Base-by-base conservation (phyloP, 2,113 vertebrate species). In the Scomber scombrus region DNA sequence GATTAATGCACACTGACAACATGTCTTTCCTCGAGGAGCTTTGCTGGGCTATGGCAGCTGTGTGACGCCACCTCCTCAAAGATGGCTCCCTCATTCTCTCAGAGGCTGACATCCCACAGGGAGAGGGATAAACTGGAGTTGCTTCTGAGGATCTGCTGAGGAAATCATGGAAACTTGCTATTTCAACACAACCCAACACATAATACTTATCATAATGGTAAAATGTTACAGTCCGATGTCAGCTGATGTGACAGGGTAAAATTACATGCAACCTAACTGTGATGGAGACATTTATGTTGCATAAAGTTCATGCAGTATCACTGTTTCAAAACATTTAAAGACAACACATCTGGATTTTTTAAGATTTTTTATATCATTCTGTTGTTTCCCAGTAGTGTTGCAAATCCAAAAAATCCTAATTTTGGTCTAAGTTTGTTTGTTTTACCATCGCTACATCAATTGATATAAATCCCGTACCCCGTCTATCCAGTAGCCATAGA, bases 1-100 rank as follows among this genome's bases (percentile, higher is more conserved):
- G 93, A 94, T 93, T 92, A 94, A 95, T 93, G 93, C 75, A 58
- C 85, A 81, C 89, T 93, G 94, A 95, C 94, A 95, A 92, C 86
- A 81, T 85, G 88, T 93, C 90, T 93, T 90, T 94, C 93, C 93
- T 95, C 66, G 52, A 92, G 90, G 88, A 93, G 91, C 85, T 88
- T 86, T 87, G 86, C 90, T 66, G 75, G 88, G 88, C 79, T 84
- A 65, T 78, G 86, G 90, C 83, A 90, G 91, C 89, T 87, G 85
- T 73, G 89, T 93, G 92, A 94, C 74, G 85, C 84, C 89, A 93
- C 89, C 85, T 84, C 65, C 86, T 86, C 75, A 74, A 82, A 80
- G 74, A 85, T 82, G 71, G 68, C 78, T 81, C 57, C 72, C 82
- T 67, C 62, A 60, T 72, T 80, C 69, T 87, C 76, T 63, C 75